These are phyloP conservation scores for Tenthredo mesomela DNA, from an alignment of 2,888 invertebrate genomes.

Conservation along the genomic window DNA sequence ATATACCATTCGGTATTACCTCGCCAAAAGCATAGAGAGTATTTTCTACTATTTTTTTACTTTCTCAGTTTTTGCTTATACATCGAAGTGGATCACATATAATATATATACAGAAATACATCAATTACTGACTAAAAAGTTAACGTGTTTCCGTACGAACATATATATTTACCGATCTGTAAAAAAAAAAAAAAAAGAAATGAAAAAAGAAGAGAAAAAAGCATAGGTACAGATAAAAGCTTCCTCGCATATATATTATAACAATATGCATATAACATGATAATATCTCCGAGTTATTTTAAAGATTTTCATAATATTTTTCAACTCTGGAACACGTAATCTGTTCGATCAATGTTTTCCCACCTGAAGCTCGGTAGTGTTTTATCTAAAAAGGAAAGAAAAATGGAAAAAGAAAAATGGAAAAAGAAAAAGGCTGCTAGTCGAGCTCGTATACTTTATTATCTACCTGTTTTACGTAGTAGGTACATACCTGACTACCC, in stretches of 20 bases:
- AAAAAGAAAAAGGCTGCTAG: not conserved
- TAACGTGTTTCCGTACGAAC: too few relatives aligned
- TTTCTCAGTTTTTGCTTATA: too few relatives aligned
- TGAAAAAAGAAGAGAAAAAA: not conserved
- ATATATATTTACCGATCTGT: not conserved
- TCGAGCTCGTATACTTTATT: not conserved
- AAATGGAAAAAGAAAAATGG: not conserved
- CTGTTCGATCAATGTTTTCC: constrained; percentile 9
- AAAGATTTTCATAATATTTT: not conserved
- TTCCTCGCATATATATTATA: not conserved
- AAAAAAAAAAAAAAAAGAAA: not conserved
- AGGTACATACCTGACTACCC: not conserved
- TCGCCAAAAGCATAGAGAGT: not conserved
- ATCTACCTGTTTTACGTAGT: not conserved
- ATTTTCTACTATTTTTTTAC: too few relatives aligned
- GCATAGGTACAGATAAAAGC: not conserved
- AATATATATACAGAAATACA: not conserved
- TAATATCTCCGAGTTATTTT: not conserved
- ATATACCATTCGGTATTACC: not conserved
- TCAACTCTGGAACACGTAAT: not conserved
- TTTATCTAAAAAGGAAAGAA: not conserved
- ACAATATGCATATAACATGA: not conserved
- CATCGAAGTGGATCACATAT: not conserved
- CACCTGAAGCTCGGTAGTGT: not conserved
- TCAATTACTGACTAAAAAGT: not conserved